Base-by-base conservation (phyloP, 1,140 invertebrate genomes). In the Calephelis virginiensis region DNA sequence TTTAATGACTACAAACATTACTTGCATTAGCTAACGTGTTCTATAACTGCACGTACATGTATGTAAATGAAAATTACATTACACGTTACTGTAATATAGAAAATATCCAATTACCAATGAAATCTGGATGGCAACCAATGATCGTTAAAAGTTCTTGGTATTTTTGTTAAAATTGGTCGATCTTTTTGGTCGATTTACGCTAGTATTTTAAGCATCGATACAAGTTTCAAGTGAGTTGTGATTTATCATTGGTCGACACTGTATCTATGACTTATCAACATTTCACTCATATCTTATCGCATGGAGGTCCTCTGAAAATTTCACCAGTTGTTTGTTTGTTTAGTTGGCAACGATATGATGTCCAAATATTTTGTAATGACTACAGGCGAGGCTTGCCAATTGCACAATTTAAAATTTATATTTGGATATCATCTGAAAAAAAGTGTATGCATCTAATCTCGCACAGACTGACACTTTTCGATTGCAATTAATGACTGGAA, bases 311-410 rank as follows among this genome's bases (percentile, higher is more conserved):
- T 72, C 69, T 74, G 73, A 82, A 80, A 69, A 79, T 81, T 82
- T 85, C 83, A 82, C 76, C 73, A 74, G 67, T 77, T 88, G 75
- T 88, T 86, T 86, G 82, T 88, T 88, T 86, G 66, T 73, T 75
- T 73, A 72, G 74, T 67, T 53, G 65, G 68, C 61, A 70, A 64
- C 60, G 80, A 85, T 81, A 83, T 66, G 75, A 73, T 80, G 79
- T 71, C 71, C 78, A 85, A 88, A 88, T 78, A 85, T 84, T 87
- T 85, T 78, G 78, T 82, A 83, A 81, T 78, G 69, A 66, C 28
- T 28, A 12, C 28, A 61, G 60, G 63, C 48, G 28, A 53, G 61
- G 64, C 77, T 80, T 78, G 74, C 61, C 61, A 40, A 66, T 80
- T 80, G 70, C 78, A 73, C 73, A 86, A 67, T 14, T 37, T 14